Evolutionary conservation across 2,797 vertebrate species (phyloP), one percentile per base, ranked within the genome.

Genomic region (Thaleichthys pacificus): DNA sequence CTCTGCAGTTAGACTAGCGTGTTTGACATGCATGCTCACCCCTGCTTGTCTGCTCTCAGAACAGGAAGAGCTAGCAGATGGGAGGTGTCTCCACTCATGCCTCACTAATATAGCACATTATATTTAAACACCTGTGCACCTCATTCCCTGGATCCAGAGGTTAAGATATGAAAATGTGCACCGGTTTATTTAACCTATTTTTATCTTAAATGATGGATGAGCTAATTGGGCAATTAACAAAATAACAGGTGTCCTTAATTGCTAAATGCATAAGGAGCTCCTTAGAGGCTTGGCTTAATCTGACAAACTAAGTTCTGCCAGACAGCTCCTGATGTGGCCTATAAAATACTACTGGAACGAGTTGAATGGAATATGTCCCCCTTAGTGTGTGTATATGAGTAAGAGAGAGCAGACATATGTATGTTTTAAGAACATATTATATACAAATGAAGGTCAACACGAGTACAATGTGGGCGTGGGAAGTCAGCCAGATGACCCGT

Each of bases 171-270:
- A 64, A 78, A 84, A 82, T 81, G 71, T 79, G 71, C 73, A 77
- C 77, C 76, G 67, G 80, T 85, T 89, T 83, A 82, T 73, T 77
- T 87, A 84, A 89, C 84, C 92, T 91, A 91, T 91, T 91, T 92
- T 86, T 87, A 87, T 89, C 86, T 88, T 75, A 67, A 87, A 84
- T 89, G 88, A 92, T 88, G 87, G 87, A 90, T 85, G 86, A 87
- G 86, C 89, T 92, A 92, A 93, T 93, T 92, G 90, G 78, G 83
- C 86, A 89, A 92, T 93, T 91, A 93, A 86, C 86, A 87, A 85
- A 90, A 86, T 86, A 92, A 88, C 92, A 93, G 89, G 89, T 93
- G 91, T 91, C 85, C 68, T 68, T 92, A 92, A 93, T 92, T 91
- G 87, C 81, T 65, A 74, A 85, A 85, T 82, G 86, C 91, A 89